These are phyloP conservation scores for Columba livia DNA, from an alignment of 2,113 vertebrate species.

Conservation along the genomic window DNA sequence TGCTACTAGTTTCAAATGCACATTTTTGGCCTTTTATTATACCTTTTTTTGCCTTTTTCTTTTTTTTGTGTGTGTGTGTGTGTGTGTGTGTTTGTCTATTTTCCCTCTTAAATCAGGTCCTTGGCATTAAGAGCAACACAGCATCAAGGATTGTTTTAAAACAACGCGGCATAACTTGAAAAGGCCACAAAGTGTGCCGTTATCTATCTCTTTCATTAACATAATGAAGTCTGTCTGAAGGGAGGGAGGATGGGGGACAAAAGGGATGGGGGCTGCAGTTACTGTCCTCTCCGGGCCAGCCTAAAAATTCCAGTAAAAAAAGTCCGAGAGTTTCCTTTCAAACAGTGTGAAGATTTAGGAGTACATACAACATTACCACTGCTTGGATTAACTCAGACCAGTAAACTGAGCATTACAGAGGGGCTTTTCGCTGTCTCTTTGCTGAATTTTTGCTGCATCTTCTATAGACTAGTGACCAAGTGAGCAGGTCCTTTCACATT, in stretches of 20 bases:
- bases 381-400: conserved; percentile 81
- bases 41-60: not conserved
- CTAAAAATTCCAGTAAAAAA: conserved; percentile 81
- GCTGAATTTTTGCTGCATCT: conserved; percentile 49
- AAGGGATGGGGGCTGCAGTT: conserved; percentile 53
- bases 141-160: conserved; percentile 74
- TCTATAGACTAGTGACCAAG: conserved; percentile 98
- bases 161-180: conserved; percentile 79
- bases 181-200: conserved; percentile 78
- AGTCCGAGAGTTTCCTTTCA: conserved; percentile 70
- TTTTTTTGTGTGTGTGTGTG: no score
- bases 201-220: conserved; percentile 79
- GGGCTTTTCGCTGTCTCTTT: conserved; percentile 41
- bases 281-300: conserved; percentile 68
- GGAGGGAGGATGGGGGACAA: not conserved
- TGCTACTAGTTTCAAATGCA: conserved; percentile 62
- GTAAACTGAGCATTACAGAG: conserved; percentile 61
- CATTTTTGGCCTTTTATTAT: conserved; percentile 65
- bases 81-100: not conserved
- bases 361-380: conserved; percentile 87
- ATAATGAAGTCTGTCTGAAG: conserved; percentile 81
- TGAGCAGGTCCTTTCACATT: conserved; percentile 86
- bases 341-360: conserved; percentile 77
- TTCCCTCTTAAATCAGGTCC: conserved; percentile 76
- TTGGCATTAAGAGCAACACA: conserved; percentile 74